A percentile compares a stretch with the other conserved stretches of the same genome.
These are phyloP conservation scores for Acrobasis repandana DNA, from an alignment of 2,888 invertebrate species.

Conservation along the genomic window DNA sequence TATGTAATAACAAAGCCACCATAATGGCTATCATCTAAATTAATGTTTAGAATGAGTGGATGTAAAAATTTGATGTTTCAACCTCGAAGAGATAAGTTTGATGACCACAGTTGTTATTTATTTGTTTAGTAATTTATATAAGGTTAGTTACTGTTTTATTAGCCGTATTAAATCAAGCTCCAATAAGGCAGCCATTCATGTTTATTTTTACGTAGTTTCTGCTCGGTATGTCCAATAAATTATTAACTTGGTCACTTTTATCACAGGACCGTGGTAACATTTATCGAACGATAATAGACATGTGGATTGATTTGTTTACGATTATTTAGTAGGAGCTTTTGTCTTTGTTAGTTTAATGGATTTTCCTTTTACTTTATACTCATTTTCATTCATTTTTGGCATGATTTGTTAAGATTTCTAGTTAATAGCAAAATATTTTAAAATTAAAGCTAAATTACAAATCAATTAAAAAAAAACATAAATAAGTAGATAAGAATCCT, in stretches of 20 bases:
- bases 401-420: no score
- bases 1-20: background rate
- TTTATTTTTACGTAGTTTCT: conserved; percentile 83
- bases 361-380: no score
- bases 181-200: conserved; percentile 83
- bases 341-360: background rate
- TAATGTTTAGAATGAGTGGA: conserved; percentile 42
- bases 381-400: no score
- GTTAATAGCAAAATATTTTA: no score
- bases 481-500: no score
- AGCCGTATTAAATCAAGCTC: conserved; percentile 80
- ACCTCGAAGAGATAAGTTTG: conserved; percentile 62
- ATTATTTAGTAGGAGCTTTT: background rate
- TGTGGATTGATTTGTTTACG: conserved; percentile 44
- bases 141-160: conserved; percentile 83
- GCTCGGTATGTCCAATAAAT: conserved; percentile 79
- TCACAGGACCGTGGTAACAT: conserved; percentile 72
- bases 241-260: conserved; percentile 81
- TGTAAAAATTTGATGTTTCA: conserved; percentile 50
- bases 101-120: conserved; percentile 79
- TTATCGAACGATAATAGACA: conserved; percentile 60
- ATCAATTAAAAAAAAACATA: no score
- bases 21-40: conserved; percentile 20
- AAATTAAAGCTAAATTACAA: no score
- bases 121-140: conserved; percentile 83